Percentiles rank a stretch among this genome's conserved stretches.
These are phyloP conservation scores for Agrochola macilenta DNA, from an alignment of 2,888 invertebrate genomes.

Conservation along the genomic window DNA sequence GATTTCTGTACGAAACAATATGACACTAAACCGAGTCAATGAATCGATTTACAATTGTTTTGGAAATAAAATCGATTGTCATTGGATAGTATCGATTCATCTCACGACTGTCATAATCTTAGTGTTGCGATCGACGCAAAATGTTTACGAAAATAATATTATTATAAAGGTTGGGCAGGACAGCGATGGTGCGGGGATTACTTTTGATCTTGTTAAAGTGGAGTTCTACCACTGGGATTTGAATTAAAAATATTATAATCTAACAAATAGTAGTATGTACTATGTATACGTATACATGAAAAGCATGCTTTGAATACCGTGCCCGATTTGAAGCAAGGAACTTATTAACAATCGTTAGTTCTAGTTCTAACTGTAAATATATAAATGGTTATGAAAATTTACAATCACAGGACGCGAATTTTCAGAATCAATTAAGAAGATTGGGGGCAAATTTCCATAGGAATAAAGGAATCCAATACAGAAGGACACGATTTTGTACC, in stretches of 20 bases:
- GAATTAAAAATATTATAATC: neutral
- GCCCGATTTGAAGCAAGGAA: neutral
- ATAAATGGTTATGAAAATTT: neutral
- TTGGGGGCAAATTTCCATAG: neutral
- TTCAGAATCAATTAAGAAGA: neutral
- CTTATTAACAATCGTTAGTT: neutral
- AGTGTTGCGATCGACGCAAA: constrained; percentile 79
- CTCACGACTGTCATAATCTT: constrained; percentile 78
- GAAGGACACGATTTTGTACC: too few species aligned
- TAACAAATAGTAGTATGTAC: neutral
- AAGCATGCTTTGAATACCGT: neutral
- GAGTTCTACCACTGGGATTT: constrained; percentile 63
- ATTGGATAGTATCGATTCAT: constrained; percentile 75
- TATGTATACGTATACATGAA: neutral
- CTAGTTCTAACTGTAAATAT: neutral
- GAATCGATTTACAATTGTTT: constrained; percentile 75
- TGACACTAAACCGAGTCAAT: constrained; percentile 70
- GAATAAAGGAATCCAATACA: neutral
- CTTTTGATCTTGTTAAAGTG: constrained; percentile 80
- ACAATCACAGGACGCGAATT: neutral
- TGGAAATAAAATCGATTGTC: constrained; percentile 78
- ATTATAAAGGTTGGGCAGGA: constrained; percentile 71
- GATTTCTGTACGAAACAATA: constrained; percentile 65
- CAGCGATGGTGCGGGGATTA: constrained; percentile 74
- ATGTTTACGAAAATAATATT: constrained; percentile 84